phyloP scores from a whole-genome alignment of 2,888 invertebrate genomes.

The Cheilosia urbana region DNA sequence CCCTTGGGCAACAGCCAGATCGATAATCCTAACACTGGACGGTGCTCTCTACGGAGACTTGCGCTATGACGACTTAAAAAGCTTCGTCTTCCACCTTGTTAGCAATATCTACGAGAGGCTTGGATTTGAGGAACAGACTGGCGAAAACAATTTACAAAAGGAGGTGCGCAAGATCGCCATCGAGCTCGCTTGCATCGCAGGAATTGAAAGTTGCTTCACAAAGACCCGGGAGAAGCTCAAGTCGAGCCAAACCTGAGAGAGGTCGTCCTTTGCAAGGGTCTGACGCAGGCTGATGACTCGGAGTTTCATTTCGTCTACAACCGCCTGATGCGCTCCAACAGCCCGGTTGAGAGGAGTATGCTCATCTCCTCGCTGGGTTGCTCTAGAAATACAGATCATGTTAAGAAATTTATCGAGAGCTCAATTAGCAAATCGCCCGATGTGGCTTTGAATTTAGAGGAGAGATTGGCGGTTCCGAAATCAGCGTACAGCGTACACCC shows the following conservation, averaged over 20 bases:
- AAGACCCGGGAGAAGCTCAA: constrained; percentile 80
- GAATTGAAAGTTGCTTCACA: constrained; percentile 78
- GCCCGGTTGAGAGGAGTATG: constrained; percentile 86
- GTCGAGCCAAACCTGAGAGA: constrained; percentile 80
- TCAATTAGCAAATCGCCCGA: constrained; percentile 77
- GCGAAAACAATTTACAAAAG: constrained; percentile 80
- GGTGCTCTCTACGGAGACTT: constrained; percentile 79
- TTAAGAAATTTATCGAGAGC: constrained; percentile 84
- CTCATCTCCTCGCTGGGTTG: constrained; percentile 88
- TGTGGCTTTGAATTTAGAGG: constrained; percentile 78
- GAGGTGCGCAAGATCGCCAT: constrained; percentile 80
- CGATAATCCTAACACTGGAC: constrained; percentile 78
- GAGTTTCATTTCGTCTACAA: constrained; percentile 88
- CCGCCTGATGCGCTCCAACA: constrained; percentile 84
- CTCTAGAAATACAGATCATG: constrained; percentile 85
- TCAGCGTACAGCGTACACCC: constrained; percentile 80
- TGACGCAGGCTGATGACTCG: constrained; percentile 82
- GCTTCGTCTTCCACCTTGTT: constrained; percentile 78
- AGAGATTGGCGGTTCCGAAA: constrained; percentile 79
- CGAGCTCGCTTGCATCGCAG: constrained; percentile 81
- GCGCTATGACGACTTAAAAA: constrained; percentile 77
- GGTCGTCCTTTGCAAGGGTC: constrained; percentile 82
- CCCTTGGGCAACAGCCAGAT: constrained; percentile 80
- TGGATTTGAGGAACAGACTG: constrained; percentile 79
- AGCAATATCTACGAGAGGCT: constrained; percentile 79